Percentiles rank a stretch among this genome's conserved stretches.
Conservation (phyloP, 2,888 invertebrate genomes). For the Mythimna lalbum region DNA sequence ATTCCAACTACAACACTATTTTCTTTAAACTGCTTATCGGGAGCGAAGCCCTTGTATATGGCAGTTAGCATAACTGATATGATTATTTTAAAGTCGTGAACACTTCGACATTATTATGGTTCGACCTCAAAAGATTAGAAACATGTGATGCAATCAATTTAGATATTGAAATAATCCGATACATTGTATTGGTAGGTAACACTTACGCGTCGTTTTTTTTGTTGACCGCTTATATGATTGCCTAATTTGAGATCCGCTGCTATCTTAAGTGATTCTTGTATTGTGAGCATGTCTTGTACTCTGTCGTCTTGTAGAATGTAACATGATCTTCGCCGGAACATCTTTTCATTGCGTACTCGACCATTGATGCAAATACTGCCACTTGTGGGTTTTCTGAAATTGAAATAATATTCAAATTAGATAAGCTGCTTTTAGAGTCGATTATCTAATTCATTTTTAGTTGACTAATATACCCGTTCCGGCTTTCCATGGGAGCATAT, state of each 20-base stretch:
- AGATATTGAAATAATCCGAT: slow-evolving; percentile 33
- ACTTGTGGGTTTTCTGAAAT: slow-evolving; percentile 84
- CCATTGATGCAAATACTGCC: slow-evolving; percentile 95
- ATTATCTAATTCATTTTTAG: no score
- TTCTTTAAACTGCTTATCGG: slow-evolving; percentile 5
- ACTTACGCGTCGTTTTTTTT: slow-evolving; percentile 93
- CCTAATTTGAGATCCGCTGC: slow-evolving; percentile 97
- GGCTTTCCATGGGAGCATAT: no score
- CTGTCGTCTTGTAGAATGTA: slow-evolving; percentile 97
- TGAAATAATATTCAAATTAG: slow-evolving; percentile 7
- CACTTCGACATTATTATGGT: slow-evolving; percentile 24
- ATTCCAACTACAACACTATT: background rate
- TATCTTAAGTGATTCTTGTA: slow-evolving; percentile 95
- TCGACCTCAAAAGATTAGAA: slow-evolving; percentile 43
- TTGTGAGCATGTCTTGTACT: slow-evolving; percentile 95
- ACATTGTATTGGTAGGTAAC: slow-evolving; percentile 14
- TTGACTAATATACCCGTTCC: no score
- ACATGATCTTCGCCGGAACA: slow-evolving; percentile 94
- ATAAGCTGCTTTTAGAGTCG: no score
- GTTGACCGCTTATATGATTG: slow-evolving; percentile 90
- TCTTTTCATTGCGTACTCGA: slow-evolving; percentile 91
- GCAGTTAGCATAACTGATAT: slow-evolving; percentile 5
- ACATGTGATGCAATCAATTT: slow-evolving; percentile 28
- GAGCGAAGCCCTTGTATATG: slow-evolving; percentile 1
- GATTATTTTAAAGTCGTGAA: slow-evolving; percentile 22